A percentile compares a stretch with the other conserved stretches of the same genome.
Conservation (phyloP, 92 coral and sea anemone species). For the Umimayanthus kanabou region DNA sequence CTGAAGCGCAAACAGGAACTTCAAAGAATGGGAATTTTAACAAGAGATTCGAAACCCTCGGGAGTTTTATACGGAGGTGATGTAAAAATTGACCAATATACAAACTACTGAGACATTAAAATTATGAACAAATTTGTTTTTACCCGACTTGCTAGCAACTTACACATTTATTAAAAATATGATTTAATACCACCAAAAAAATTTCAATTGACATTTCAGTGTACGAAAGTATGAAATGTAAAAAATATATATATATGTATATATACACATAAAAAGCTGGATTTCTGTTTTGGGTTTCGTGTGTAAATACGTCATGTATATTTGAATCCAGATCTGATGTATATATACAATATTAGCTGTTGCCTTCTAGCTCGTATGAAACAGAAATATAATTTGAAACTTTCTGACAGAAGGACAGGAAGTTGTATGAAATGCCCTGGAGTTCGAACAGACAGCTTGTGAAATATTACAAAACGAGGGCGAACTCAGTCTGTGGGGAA, state of each 20-base stretch:
- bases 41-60: slow-evolving; percentile 75
- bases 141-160: slow-evolving; percentile 12
- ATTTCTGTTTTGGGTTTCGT: not conserved
- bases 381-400: not conserved
- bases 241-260: not conserved
- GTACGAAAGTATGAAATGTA: not conserved
- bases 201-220: not conserved
- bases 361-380: not conserved
- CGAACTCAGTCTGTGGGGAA: too few relatives aligned
- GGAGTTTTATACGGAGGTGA: slow-evolving; percentile 58
- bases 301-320: slow-evolving; percentile 15
- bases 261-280: not conserved
- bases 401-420: slow-evolving; percentile 29
- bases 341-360: slow-evolving; percentile 4
- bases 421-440: slow-evolving; percentile 16
- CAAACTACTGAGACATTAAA: slow-evolving; percentile 15
- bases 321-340: not conserved
- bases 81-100: slow-evolving; percentile 48
- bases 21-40: slow-evolving; percentile 78
- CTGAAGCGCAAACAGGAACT: slow-evolving; percentile 77
- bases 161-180: slow-evolving; percentile 14
- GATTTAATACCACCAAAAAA: not conserved
- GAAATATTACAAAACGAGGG: too few relatives aligned
- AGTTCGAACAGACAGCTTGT: not conserved
- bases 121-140: not conserved